phyloP scores from a whole-genome alignment of 2,888 invertebrate species.

The Cotesia congregata region DNA sequence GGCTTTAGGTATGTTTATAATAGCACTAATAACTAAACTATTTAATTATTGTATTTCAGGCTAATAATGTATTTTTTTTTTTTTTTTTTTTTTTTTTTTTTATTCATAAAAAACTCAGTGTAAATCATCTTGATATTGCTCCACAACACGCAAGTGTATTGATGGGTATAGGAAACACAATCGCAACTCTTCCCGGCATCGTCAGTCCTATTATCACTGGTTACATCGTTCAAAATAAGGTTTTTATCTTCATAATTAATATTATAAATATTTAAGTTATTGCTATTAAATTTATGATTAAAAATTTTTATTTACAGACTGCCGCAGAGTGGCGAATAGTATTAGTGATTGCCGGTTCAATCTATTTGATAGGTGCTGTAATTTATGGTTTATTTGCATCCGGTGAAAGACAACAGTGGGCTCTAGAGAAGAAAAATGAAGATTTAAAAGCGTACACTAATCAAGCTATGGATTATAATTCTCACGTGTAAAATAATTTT shows the following conservation, averaged over 20 bases:
- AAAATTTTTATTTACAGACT: slow-evolving; percentile 71
- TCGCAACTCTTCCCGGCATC: slow-evolving; percentile 93
- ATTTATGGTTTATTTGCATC: slow-evolving; percentile 87
- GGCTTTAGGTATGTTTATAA: slow-evolving; percentile 80
- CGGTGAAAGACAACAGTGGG: slow-evolving; percentile 89
- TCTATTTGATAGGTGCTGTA: slow-evolving; percentile 87
- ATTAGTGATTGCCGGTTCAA: slow-evolving; percentile 86
- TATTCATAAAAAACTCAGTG: slow-evolving; percentile 71
- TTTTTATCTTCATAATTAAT: slow-evolving; percentile 58
- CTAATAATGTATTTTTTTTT: too few relatives aligned
- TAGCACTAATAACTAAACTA: slow-evolving; percentile 53
- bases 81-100: not conserved
- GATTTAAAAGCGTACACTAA: slow-evolving; percentile 58
- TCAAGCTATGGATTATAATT: slow-evolving; percentile 61
- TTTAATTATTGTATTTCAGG: not conserved
- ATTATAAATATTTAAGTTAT: slow-evolving; percentile 7
- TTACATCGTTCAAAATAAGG: slow-evolving; percentile 81
- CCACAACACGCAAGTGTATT: slow-evolving; percentile 92
- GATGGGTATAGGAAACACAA: slow-evolving; percentile 92
- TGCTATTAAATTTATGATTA: not conserved
- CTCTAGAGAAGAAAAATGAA: slow-evolving; percentile 69
- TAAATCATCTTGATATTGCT: slow-evolving; percentile 90
- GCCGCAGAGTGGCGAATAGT: slow-evolving; percentile 87
- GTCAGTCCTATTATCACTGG: slow-evolving; percentile 89
- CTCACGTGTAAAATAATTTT: slow-evolving; percentile 46